Evolutionary conservation across 2,113 vertebrate genomes (phyloP).

Genomic region (Vimba vimba): DNA sequence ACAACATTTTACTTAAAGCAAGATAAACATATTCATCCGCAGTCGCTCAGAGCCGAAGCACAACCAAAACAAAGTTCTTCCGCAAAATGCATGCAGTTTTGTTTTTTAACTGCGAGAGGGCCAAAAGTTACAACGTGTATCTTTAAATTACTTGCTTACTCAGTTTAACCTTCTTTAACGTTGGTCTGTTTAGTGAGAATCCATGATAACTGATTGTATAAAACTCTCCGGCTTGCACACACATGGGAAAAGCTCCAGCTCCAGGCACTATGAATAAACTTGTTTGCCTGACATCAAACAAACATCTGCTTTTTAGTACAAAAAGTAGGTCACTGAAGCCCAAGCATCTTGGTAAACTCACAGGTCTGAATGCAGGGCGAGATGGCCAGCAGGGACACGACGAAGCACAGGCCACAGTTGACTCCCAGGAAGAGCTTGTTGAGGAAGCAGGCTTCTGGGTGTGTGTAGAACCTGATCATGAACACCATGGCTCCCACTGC

Average conservation of each 20-base stretch:
- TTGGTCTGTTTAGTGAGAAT: constrained; percentile 3
- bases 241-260: constrained; percentile 4
- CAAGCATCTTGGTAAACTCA: constrained; percentile 71
- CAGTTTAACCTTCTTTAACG: background rate
- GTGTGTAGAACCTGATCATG: constrained; percentile 88
- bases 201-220: background rate
- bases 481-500: constrained; percentile 85
- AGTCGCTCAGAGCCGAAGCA: no score
- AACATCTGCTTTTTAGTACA: constrained; percentile 28
- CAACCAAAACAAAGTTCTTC: no score
- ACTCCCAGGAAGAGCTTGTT: constrained; percentile 93
- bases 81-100: no score
- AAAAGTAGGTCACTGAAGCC: constrained; percentile 5
- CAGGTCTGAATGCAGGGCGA: constrained; percentile 89
- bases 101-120: no score
- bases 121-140: no score
- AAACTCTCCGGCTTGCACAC: background rate
- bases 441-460: constrained; percentile 80
- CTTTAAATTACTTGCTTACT: background rate
- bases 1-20: no score
- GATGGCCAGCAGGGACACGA: constrained; percentile 89
- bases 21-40: no score
- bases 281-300: constrained; percentile 13
- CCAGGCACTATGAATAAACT: constrained; percentile 3
- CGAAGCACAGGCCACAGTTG: constrained; percentile 87